Conservation (phyloP, 2,797 vertebrate species). For the Phrynocephalus forsythii region DNA sequence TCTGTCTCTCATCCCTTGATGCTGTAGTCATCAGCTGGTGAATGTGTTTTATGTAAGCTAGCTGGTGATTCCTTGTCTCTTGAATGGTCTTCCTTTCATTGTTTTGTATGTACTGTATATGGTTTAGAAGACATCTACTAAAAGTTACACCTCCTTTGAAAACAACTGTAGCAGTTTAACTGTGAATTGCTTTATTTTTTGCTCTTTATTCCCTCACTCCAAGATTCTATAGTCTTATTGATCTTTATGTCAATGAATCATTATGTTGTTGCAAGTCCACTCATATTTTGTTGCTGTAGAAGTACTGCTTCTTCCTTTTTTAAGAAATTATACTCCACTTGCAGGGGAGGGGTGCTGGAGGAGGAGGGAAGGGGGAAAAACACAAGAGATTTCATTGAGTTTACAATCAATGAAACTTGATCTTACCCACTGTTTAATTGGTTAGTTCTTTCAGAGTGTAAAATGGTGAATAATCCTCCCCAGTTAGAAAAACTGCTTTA, state of each 20-base stretch:
- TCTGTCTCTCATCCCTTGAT: not conserved
- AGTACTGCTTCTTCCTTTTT: conserved; percentile 49
- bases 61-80: not conserved
- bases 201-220: conserved; percentile 52
- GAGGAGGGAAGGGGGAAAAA: conserved; percentile 59
- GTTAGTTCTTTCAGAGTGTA: conserved; percentile 75
- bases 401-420: conserved; percentile 78
- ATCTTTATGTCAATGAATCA: conserved; percentile 74
- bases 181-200: conserved; percentile 63
- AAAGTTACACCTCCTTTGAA: conserved; percentile 52
- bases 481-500: conserved; percentile 67
- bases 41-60: not conserved
- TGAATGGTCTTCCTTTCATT: not conserved
- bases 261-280: conserved; percentile 70
- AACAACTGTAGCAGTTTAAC: conserved; percentile 58
- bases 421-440: conserved; percentile 77
- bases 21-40: not conserved
- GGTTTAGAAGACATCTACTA: conserved; percentile 31
- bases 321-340: conserved; percentile 69
- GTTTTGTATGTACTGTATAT: not conserved
- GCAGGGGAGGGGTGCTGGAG: conserved; percentile 56
- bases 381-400: conserved; percentile 71
- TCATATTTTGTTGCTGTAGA: conserved; percentile 65
- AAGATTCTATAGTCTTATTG: conserved; percentile 71
- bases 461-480: conserved; percentile 69